Conservation (phyloP, 2,113 vertebrate genomes). For the Callorhinus ursinus region DNA sequence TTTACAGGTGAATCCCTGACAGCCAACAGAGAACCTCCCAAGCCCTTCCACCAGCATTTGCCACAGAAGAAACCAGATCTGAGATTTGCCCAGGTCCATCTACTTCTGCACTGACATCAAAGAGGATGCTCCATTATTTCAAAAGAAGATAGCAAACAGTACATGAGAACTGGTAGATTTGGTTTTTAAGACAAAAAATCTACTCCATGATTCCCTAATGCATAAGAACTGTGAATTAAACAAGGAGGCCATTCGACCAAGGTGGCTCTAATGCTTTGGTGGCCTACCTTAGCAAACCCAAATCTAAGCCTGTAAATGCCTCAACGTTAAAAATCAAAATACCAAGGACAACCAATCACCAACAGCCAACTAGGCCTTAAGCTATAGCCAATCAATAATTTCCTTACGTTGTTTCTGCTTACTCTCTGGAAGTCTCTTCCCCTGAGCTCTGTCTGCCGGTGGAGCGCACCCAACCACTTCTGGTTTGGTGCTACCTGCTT, state of each 20-base stretch:
- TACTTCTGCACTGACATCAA: background rate
- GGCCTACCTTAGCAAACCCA: background rate
- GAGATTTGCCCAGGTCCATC: background rate
- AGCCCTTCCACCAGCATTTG: background rate
- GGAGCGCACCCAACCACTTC: background rate
- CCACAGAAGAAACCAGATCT: background rate
- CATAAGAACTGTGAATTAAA: background rate
- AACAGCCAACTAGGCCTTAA: background rate
- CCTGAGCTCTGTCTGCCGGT: background rate
- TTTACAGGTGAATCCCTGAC: background rate
- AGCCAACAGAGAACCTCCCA: background rate
- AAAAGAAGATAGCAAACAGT: background rate
- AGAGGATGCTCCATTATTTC: background rate
- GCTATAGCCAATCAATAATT: accelerated
- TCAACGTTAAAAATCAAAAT: background rate
- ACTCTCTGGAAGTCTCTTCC: background rate
- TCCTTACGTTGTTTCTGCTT: background rate
- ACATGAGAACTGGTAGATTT: background rate
- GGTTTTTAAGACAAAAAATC: background rate
- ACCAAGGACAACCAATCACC: background rate
- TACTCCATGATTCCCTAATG: background rate
- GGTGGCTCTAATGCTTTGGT: background rate
- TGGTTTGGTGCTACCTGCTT: background rate
- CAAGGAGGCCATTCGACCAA: background rate
- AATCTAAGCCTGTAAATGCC: background rate